Base-by-base conservation (phyloP, 2,113 vertebrate species). In the Paedocypris sp. region DNA sequence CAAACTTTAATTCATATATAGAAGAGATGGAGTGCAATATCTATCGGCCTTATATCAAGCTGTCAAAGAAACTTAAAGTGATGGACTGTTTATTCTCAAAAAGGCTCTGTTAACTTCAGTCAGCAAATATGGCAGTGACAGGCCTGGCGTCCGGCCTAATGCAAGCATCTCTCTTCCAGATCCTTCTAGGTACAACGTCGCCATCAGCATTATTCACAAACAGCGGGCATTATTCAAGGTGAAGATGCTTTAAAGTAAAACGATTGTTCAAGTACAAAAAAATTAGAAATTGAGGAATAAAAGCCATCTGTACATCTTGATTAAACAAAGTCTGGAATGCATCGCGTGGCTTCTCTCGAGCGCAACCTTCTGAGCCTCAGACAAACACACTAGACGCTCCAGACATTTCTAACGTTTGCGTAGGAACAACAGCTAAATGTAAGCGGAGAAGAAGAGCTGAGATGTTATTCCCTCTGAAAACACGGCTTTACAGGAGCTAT, bases 61-160 rank as follows among this genome's bases (percentile, higher is more conserved):
- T 43, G 53, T 57, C 38, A 31, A 18, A 57, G 39, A 57, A 57
- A 57, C 15, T 57, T 43, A 41, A 56, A 29, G 26, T 29, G 38
- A 57, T 43, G 38, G 16, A 43, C 38, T 57, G 36, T 43, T 43
- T 43, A 31, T 43, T 57, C 53, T 57, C 16, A 53, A 53, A 53
- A 53, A 57, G 53, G 25, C 53, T 20, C 53, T 32, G 53, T 57
- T 57, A 57, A 57, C 15, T 57, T 57, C 53, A 42, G 53, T 57
- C 38, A 57, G 53, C 53, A 57, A 20, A 57, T 57, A 32, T 13
- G 16, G 25, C 11, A 43, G 16, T 29, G 53, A 57, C 53, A 18
- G 38, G 53, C 25, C 16, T 57, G 53, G 53, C 38, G 29, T 42
- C 20, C 53, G 31, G 38, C 53, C 38, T 42, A 43, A 57, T 43